Percentiles rank a stretch among this genome's conserved stretches.
Evolutionary conservation across 2,797 vertebrate species (phyloP).

Genomic region (Enteromius radiatus): DNA sequence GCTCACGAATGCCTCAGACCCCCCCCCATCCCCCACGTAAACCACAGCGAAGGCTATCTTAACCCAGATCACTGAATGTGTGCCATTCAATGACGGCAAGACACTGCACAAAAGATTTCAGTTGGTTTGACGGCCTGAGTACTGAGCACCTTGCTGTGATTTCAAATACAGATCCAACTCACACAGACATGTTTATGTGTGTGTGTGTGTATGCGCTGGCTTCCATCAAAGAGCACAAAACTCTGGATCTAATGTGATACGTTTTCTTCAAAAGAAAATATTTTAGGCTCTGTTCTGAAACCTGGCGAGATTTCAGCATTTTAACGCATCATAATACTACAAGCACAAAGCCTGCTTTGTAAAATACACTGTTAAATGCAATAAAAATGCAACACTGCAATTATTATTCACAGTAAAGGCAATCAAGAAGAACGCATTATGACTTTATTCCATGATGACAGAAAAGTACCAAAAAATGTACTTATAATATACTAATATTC

Average conservation of each 20-base stretch:
- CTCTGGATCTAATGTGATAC: neutral
- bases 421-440: neutral
- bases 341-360: neutral
- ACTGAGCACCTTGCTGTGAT: neutral
- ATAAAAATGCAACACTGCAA: neutral
- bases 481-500: neutral
- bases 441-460: neutral
- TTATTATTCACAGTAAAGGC: neutral
- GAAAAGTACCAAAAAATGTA: too few relatives aligned
- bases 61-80: conserved; percentile 40
- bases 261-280: neutral
- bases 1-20: conserved; percentile 34
- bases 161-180: neutral
- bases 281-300: neutral
- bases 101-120: conserved; percentile 4
- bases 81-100: neutral
- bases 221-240: neutral
- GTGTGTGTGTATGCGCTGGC: neutral
- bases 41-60: conserved; percentile 20
- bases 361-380: neutral
- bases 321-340: neutral
- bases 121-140: neutral
- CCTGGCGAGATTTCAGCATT: neutral
- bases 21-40: conserved; percentile 30
- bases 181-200: neutral